Conservation (phyloP, 2,797 vertebrate genomes). For the Etheostoma nigrum region DNA sequence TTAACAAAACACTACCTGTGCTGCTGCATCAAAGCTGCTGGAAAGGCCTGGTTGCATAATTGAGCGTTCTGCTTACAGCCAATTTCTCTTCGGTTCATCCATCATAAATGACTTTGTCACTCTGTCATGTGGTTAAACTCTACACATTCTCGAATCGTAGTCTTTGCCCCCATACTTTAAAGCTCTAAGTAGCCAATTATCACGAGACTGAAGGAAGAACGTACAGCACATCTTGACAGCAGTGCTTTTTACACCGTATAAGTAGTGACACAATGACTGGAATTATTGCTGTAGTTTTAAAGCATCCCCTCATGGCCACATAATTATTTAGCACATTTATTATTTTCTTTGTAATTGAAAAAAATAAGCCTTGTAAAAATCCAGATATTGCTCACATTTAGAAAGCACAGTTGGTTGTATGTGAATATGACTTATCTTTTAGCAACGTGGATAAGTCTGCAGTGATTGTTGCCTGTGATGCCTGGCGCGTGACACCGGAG, state of each 20-base stretch:
- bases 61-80: background rate
- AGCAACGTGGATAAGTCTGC: background rate
- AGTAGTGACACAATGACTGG: background rate
- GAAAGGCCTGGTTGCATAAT: background rate
- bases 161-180: conserved; percentile 1
- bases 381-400: background rate
- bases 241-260: background rate
- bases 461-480: background rate
- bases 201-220: background rate
- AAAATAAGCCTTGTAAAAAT: background rate
- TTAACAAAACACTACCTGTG: conserved; percentile 20
- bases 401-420: background rate
- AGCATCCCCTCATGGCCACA: background rate
- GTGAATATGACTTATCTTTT: background rate
- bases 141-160: background rate
- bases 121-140: background rate
- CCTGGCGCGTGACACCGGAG: background rate
- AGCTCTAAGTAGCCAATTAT: background rate
- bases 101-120: background rate
- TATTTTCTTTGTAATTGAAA: background rate
- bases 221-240: background rate
- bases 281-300: background rate
- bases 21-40: background rate
- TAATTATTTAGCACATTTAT: background rate
- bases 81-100: conserved; percentile 5